Evolutionary conservation across 2,888 invertebrate species (phyloP).

Genomic region (Girardia tigrina): DNA sequence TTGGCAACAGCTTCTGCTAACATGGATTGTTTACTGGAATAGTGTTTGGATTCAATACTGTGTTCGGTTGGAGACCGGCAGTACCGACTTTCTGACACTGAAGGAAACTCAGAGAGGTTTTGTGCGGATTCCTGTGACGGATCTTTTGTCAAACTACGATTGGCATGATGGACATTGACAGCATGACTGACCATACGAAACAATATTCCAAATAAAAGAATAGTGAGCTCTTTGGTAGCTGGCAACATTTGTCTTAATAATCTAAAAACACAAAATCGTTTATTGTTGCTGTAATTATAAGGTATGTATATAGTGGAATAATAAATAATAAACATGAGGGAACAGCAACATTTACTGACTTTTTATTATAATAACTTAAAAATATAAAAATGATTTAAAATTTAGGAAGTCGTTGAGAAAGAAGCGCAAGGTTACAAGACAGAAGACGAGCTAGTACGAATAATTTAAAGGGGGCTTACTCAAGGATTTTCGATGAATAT

Average conservation of each 20-base stretch:
- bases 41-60: neutral
- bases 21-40: neutral
- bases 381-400: no score
- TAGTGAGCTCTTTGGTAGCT: neutral
- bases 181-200: conserved; percentile 1
- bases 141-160: neutral
- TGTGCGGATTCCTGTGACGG: neutral
- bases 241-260: conserved; percentile 7
- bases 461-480: no score
- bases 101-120: neutral
- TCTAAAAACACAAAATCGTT: no score
- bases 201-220: neutral
- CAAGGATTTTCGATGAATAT: no score
- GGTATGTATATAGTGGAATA: no score
- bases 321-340: no score
- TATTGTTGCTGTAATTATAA: no score
- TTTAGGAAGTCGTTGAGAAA: no score
- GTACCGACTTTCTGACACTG: neutral
- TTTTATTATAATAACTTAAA: no score
- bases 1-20: conserved; percentile 2
- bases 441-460: no score
- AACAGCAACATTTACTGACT: no score
- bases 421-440: no score
- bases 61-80: neutral
- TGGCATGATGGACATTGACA: conserved; percentile 15